A percentile compares a stretch with the other conserved stretches of the same genome.
Conservation (phyloP, 1,140 invertebrate species). For the Zaprionus ghesquierei region DNA sequence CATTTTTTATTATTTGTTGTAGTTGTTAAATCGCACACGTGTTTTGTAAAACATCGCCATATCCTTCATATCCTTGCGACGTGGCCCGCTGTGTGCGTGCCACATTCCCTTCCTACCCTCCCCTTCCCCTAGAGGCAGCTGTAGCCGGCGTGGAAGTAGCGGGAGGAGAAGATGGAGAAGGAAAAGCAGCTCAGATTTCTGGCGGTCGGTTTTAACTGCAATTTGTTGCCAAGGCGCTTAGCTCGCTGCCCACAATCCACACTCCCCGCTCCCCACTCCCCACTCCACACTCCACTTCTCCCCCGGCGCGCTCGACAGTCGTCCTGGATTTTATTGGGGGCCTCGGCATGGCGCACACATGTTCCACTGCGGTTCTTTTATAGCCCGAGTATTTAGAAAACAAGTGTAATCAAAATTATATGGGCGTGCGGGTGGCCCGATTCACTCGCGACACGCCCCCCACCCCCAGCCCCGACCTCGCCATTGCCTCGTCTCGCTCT, state of each 20-base stretch:
- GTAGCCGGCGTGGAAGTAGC: not conserved
- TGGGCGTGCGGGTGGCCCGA: conserved; percentile 52
- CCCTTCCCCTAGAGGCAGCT: too few relatives aligned
- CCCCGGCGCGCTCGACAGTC: conserved; percentile 6
- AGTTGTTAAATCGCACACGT: conserved; percentile 79
- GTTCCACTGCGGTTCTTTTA: conserved; percentile 52
- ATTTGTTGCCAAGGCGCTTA: conserved; percentile 76
- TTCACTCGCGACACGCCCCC: conserved; percentile 1
- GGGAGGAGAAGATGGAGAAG: not conserved
- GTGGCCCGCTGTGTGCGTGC: conserved; percentile 52
- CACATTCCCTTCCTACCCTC: not conserved
- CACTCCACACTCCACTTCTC: not conserved
- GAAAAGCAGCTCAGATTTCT: conserved; percentile 53
- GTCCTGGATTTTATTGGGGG: conserved; percentile 59
- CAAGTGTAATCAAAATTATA: conserved; percentile 80
- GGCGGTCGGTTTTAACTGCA: conserved; percentile 67
- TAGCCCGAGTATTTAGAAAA: conserved; percentile 73
- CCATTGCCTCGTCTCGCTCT: not conserved
- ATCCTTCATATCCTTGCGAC: conserved; percentile 71
- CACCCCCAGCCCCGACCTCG: not conserved
- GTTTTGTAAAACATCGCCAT: conserved; percentile 73
- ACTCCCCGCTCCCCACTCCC: not conserved
- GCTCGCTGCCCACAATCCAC: not conserved
- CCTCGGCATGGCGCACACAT: conserved; percentile 42
- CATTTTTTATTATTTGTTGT: conserved; percentile 42